phyloP scores from a whole-genome alignment of 2,797 vertebrate species.

The Microcaecilia unicolor region DNA sequence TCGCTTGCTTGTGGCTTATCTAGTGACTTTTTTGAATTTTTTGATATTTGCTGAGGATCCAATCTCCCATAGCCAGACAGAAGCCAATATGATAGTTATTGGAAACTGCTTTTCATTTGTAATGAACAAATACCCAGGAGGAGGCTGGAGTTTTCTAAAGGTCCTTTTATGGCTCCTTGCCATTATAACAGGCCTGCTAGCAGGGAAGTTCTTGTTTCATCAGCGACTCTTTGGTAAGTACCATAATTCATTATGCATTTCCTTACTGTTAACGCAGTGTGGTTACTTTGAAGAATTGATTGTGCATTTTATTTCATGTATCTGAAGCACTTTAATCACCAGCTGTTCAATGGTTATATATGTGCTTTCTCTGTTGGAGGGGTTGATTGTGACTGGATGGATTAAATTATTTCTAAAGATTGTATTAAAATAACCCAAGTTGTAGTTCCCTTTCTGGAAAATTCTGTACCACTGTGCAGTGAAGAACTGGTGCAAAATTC shows the following conservation, averaged over 20 bases:
- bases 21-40: conserved; percentile 97
- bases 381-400: too few relatives aligned
- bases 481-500: too few relatives aligned
- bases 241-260: background rate
- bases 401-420: too few relatives aligned
- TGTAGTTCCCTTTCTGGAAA: too few relatives aligned
- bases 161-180: conserved; percentile 85
- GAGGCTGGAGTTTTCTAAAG: conserved; percentile 83
- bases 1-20: conserved; percentile 87
- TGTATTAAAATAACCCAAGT: too few relatives aligned
- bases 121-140: conserved; percentile 88
- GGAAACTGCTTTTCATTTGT: conserved; percentile 97
- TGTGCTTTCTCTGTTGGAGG: too few relatives aligned
- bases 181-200: conserved; percentile 78
- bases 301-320: too few relatives aligned
- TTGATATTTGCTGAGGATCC: conserved; percentile 95
- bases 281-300: too few relatives aligned
- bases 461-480: too few relatives aligned
- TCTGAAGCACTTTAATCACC: too few relatives aligned
- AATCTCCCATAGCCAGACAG: conserved; percentile 89
- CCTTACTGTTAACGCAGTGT: background rate
- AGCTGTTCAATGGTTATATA: too few relatives aligned
- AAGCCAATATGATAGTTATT: conserved; percentile 90
- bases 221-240: conserved; percentile 91
- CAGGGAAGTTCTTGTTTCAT: conserved; percentile 94